Base-by-base conservation (phyloP, 2,888 invertebrate genomes). In the Troilus luridus region DNA sequence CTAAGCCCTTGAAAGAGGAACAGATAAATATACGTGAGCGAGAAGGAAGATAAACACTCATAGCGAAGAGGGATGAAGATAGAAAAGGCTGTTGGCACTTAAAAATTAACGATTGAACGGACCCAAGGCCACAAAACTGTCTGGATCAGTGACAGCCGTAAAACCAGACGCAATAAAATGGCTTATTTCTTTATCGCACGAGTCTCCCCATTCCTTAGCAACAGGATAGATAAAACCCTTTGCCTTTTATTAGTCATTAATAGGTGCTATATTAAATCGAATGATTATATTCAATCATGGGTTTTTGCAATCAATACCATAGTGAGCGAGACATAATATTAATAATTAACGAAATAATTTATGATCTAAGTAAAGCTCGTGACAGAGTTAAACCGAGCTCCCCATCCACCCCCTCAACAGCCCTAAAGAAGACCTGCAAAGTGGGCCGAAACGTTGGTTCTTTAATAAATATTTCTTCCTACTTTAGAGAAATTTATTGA, bases 191-290 rank as follows among this genome's bases (percentile, higher is more conserved):
- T 72, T 72, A 72, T 77, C 41, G 5, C 72, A 41, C 17, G 17
- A 0, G 8, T 41, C 9, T 41, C 21, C 9, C 41, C 41, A 77
- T 77, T 77, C 19, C 72, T 77, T 77, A 77, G 72, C 72, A 77
- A 77, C 72, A 77, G 72, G 72, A 41, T 77, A 77, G 17, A 27
- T 77, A 77, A 77, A 77, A 77, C 72, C 27, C 67, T 67, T 67
- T 11, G 5, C 12, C 24, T 67, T 67, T 67, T 67, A 67, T 11
- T 24, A 6, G 12, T 24, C 24, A 14, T 27, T 67, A 67, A 7
- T 1, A 24, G 24, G 14, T 41, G 8, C 59, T 59, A 7, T 72
- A 14, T 14, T 14, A 72, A 5, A 0, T 27, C 1, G 5, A 27
- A 72, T 27, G 3, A 27, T 27, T 27, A 7, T 24, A 64, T 24